A percentile compares a stretch with the other conserved stretches of the same genome.
Conservation (phyloP, 2,113 vertebrate species). For the Proterorhinus semilunaris region DNA sequence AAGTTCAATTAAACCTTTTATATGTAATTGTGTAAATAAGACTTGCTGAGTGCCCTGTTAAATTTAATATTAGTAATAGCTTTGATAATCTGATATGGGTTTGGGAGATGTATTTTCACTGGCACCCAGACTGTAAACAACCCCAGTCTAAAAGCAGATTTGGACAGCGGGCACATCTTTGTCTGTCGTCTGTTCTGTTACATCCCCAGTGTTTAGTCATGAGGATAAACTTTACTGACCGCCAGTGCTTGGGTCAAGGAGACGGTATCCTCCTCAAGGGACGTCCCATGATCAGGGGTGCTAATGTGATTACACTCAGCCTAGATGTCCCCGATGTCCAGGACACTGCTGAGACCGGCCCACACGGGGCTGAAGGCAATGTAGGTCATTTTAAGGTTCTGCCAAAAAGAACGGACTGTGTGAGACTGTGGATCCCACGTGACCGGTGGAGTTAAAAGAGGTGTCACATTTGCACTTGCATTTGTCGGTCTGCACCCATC, state of each 20-base stretch:
- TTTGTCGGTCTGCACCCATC: no score
- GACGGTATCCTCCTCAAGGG: neutral
- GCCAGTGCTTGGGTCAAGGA: neutral
- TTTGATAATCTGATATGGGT: no score
- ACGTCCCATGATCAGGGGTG: neutral
- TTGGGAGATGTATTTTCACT: neutral
- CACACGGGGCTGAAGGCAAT: neutral
- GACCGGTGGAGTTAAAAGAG: no score
- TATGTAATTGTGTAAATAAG: no score
- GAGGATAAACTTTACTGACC: neutral
- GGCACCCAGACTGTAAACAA: neutral
- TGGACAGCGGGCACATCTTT: neutral
- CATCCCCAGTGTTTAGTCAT: neutral
- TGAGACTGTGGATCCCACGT: no score
- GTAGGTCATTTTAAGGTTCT: no score
- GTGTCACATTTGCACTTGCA: no score
- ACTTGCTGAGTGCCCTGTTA: no score
- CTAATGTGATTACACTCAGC: constrained; percentile 1
- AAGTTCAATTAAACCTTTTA: no score
- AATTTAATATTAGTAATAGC: no score
- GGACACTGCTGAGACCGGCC: neutral
- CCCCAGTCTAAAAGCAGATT: neutral
- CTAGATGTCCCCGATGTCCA: neutral
- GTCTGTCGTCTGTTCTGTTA: neutral
- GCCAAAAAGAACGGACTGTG: no score